A percentile compares a stretch with the other conserved stretches of the same genome.
These are phyloP conservation scores for Pseudolaguvia tuberculata DNA, from an alignment of 2,113 vertebrate genomes.

Conservation along the genomic window DNA sequence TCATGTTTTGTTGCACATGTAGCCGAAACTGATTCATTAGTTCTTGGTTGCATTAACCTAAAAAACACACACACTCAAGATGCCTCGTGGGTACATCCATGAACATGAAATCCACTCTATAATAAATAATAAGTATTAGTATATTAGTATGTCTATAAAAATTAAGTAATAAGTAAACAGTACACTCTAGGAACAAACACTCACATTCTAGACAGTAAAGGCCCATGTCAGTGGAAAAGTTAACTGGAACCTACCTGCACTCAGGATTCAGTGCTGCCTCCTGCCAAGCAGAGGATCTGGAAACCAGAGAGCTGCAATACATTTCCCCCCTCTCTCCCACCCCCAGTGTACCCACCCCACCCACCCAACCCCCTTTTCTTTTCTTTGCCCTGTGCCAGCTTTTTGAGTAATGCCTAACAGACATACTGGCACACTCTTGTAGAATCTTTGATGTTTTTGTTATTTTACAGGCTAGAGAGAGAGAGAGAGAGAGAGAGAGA, in stretches of 20 bases:
- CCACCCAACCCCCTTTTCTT: constrained; percentile 22
- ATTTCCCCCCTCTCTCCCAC: constrained; percentile 32
- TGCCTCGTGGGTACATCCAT: background rate
- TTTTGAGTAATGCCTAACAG: constrained; percentile 54
- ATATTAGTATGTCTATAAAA: no score
- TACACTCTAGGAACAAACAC: constrained; percentile 11
- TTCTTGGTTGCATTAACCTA: background rate
- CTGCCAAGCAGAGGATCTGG: constrained; percentile 50
- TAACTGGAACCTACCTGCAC: constrained; percentile 66
- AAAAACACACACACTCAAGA: background rate
- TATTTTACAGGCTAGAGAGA: constrained; percentile 27
- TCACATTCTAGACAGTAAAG: constrained; percentile 25
- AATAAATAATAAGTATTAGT: constrained; percentile 3
- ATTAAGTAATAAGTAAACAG: background rate
- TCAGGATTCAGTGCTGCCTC: constrained; percentile 61
- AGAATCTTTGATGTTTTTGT: constrained; percentile 65
- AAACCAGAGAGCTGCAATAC: constrained; percentile 52
- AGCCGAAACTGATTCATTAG: constrained; percentile 6
- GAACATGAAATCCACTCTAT: background rate
- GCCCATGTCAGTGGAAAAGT: constrained; percentile 27
- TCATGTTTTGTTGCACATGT: background rate
- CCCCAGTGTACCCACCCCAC: constrained; percentile 14
- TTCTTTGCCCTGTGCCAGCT: constrained; percentile 40
- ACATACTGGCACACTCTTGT: constrained; percentile 52
- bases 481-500: constrained; percentile 19